phyloP scores from a whole-genome alignment of 2,797 vertebrate genomes.

The Enteromius unitaeniatus region DNA sequence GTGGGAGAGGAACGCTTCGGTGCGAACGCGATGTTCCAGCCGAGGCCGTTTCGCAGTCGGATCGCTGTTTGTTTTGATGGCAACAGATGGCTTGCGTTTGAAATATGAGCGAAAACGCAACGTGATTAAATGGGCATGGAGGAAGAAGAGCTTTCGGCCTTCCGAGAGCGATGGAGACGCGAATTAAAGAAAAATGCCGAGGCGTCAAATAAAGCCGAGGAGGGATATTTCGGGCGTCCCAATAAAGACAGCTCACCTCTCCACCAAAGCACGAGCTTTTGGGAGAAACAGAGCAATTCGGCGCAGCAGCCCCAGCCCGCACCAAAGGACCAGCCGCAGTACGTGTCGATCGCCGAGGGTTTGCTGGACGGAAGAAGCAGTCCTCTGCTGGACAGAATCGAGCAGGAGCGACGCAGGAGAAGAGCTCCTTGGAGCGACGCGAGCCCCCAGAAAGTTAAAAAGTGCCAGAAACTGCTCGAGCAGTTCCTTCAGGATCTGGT shows the following conservation, averaged over 20 bases:
- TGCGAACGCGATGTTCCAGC: constrained; percentile 5
- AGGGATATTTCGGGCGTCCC: constrained; percentile 64
- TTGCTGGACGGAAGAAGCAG: constrained; percentile 78
- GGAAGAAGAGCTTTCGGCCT: constrained; percentile 72
- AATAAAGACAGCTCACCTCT: constrained; percentile 12
- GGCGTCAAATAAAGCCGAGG: constrained; percentile 43
- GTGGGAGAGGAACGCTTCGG: constrained; percentile 16
- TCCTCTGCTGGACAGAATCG: constrained; percentile 74
- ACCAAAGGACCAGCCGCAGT: constrained; percentile 70
- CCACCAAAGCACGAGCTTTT: constrained; percentile 9
- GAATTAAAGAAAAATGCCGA: constrained; percentile 66
- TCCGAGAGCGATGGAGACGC: constrained; percentile 76
- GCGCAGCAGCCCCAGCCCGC: not conserved
- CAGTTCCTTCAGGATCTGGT: constrained; percentile 83
- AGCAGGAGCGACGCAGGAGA: constrained; percentile 76
- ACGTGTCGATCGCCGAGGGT: constrained; percentile 77
- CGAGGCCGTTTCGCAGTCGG: constrained; percentile 42
- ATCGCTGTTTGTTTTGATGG: constrained; percentile 47
- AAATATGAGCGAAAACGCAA: not conserved
- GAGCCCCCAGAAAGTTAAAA: constrained; percentile 61
- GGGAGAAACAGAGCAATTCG: not conserved
- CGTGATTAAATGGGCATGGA: constrained; percentile 66
- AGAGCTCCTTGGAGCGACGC: constrained; percentile 58
- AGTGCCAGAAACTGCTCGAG: constrained; percentile 73
- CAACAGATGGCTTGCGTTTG: not conserved